Evolutionary conservation across 2,797 vertebrate genomes (phyloP), one percentile per base, ranked within the genome.

Genomic region (Gambelia wislizenii): DNA sequence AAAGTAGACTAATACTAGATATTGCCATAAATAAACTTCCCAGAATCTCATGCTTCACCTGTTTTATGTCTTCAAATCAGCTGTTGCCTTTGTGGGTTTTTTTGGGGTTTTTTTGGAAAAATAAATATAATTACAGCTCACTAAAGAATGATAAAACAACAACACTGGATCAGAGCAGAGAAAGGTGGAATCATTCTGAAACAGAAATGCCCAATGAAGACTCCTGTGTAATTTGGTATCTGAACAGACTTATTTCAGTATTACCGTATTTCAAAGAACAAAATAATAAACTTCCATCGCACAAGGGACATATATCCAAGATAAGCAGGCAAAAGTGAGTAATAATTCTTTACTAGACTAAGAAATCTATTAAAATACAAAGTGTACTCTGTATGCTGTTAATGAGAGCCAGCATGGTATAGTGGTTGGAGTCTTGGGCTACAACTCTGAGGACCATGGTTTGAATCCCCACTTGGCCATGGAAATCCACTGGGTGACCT

Each of bases 1-100:
- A 75, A 76, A 76, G 3, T 30, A 47, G 25, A 47, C 9, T 44
- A 30, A 47, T 25, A 25, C 30, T 47, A 47, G 74, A 27, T 30
- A 76, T 30, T 27, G 44, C 25, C 25, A 76, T 42, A 76, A 44
- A 6, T 30, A 76, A 47, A 47, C 25, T 76, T 76, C 16, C 12
- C 74, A 44, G 3, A 8, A 76, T 47, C 42, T 76, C 74, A 27
- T 76, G 12, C 10, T 89, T 76, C 84, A 94, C 90, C 77, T 92
- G 90, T 72, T 83, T 61, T 85, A 75, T 52, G 91, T 42, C 90
- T 85, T 72, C 87, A 86, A 13, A 84, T 42, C 82, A 39, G 33
- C n/a, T 36, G n/a, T 59, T 80, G 18, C 52, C 39, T 59, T 59
- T 25, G 10, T 59, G 33, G 59, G 18, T 79, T 3, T 10, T 79